Percentiles rank a stretch among this genome's conserved stretches.
These are phyloP conservation scores for Ceramica pisi DNA, from an alignment of 2,888 invertebrate species.

Conservation along the genomic window DNA sequence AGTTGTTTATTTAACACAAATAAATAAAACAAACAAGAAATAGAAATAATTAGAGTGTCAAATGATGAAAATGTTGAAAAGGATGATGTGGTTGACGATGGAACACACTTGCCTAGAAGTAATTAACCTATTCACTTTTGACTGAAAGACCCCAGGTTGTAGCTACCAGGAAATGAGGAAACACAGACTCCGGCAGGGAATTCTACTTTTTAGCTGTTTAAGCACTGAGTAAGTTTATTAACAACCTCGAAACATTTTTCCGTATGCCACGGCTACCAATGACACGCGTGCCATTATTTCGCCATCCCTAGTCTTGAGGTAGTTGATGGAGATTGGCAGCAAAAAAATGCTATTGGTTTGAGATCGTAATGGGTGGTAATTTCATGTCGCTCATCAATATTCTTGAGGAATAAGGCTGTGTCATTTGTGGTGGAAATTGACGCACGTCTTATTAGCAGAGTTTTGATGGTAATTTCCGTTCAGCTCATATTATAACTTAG, in stretches of 20 bases:
- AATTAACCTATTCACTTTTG: too few relatives aligned
- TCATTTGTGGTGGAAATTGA: conserved; percentile 6
- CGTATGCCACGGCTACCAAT: neutral
- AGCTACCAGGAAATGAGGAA: too few relatives aligned
- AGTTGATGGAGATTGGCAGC: conserved; percentile 36
- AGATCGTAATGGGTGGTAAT: conserved; percentile 50
- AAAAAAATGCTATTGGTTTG: conserved; percentile 53
- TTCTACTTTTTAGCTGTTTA: too few relatives aligned
- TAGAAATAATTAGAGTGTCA: too few relatives aligned
- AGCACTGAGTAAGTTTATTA: too few relatives aligned
- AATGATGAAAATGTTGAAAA: neutral
- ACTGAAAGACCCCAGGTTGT: too few relatives aligned
- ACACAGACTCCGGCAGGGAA: too few relatives aligned
- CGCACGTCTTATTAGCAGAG: conserved; percentile 7
- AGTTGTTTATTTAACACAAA: too few relatives aligned
- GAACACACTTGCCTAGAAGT: too few relatives aligned
- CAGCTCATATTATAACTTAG: neutral
- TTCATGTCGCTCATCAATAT: conserved; percentile 38
- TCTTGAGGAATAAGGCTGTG: conserved; percentile 12
- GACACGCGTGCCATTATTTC: neutral
- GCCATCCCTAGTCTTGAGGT: conserved; percentile 22
- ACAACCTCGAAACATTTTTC: too few relatives aligned
- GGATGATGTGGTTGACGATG: too few relatives aligned
- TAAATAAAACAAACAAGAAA: too few relatives aligned
- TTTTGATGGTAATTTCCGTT: neutral